Evolutionary conservation across 2,113 vertebrate species (phyloP).

Genomic region (Tychaedon coryphoeus): DNA sequence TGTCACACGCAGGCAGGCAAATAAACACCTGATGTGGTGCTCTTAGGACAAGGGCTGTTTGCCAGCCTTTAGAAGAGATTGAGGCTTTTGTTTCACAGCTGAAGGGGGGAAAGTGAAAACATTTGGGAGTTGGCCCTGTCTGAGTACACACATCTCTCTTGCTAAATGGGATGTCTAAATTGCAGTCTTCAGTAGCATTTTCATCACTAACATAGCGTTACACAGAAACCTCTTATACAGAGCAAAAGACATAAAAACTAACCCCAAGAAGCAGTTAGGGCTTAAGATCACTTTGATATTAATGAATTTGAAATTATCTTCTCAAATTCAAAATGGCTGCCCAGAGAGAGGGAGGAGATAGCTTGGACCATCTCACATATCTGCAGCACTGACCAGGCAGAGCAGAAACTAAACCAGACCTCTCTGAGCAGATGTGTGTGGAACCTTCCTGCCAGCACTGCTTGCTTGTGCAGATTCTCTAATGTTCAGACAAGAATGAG

Average conservation of each 20-base stretch:
- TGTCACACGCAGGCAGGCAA: neutral
- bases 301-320: neutral
- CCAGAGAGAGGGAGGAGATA: neutral
- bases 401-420: neutral
- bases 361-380: neutral
- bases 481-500: neutral
- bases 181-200: neutral
- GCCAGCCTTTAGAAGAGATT: neutral
- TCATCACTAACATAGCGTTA: accelerated
- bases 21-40: neutral
- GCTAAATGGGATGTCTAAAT: neutral
- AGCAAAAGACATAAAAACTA: neutral
- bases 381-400: neutral
- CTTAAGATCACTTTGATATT: neutral
- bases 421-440: neutral
- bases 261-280: neutral
- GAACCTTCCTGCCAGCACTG: neutral
- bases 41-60: conserved; percentile 36
- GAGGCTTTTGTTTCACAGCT: neutral
- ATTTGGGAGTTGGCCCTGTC: neutral
- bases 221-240: neutral
- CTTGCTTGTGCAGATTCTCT: neutral
- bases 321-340: neutral
- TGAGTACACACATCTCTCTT: neutral
- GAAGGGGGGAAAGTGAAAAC: neutral